Conservation (phyloP, 2,888 invertebrate species). For the Erebia palarica region DNA sequence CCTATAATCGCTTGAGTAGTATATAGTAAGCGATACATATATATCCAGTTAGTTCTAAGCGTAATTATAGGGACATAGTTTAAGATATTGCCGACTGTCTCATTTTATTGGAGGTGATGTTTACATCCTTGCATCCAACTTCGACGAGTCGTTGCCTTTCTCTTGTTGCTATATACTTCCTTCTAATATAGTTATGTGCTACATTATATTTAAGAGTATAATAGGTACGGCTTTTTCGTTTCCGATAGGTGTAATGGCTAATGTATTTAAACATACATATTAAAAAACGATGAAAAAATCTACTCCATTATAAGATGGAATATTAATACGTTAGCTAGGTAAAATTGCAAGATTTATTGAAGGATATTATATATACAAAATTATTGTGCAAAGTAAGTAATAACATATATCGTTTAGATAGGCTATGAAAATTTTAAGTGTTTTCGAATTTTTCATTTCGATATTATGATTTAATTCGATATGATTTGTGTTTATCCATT, state of each 20-base stretch:
- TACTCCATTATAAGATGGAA: slow-evolving; percentile 57
- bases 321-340: slow-evolving; percentile 64
- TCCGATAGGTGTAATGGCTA: slow-evolving; percentile 52
- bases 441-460: slow-evolving; percentile 42
- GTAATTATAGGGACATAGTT: slow-evolving; percentile 41
- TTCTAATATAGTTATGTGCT: slow-evolving; percentile 56
- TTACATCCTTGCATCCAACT: slow-evolving; percentile 35
- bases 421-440: slow-evolving; percentile 64
- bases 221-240: slow-evolving; percentile 56
- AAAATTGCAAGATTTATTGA: slow-evolving; percentile 68
- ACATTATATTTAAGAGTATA: slow-evolving; percentile 46
- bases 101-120: slow-evolving; percentile 38
- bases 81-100: slow-evolving; percentile 45
- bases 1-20: slow-evolving; percentile 67
- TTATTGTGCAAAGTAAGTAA: slow-evolving; percentile 56
- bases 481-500: slow-evolving; percentile 48
- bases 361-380: slow-evolving; percentile 66
- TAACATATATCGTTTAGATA: slow-evolving; percentile 68
- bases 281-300: slow-evolving; percentile 44
- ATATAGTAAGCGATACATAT: slow-evolving; percentile 53
- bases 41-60: slow-evolving; percentile 57
- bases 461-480: slow-evolving; percentile 41
- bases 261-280: slow-evolving; percentile 41
- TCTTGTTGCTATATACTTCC: slow-evolving; percentile 65
- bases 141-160: slow-evolving; percentile 63